Percentiles rank a stretch among this genome's conserved stretches.
Evolutionary conservation across 2,888 invertebrate genomes (phyloP).

Genomic region (Epicampocera succincta): DNA sequence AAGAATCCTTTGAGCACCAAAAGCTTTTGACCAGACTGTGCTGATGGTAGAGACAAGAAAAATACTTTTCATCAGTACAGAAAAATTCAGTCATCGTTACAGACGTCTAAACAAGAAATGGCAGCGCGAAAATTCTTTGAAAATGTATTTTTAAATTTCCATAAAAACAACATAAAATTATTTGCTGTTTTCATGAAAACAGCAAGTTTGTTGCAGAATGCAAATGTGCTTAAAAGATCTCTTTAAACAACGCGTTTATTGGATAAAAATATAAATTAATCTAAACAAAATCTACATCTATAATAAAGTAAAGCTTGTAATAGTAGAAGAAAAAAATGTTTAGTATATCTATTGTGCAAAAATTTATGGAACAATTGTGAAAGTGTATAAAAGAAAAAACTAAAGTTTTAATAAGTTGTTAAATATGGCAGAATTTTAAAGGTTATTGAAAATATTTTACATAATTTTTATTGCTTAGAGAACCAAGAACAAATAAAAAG

Average conservation of each 20-base stretch:
- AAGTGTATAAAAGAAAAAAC: slow-evolving; percentile 43
- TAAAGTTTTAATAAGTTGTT: slow-evolving; percentile 19
- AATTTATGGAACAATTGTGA: slow-evolving; percentile 36
- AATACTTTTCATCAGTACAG: slow-evolving; percentile 73
- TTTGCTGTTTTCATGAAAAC: slow-evolving; percentile 82
- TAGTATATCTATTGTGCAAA: slow-evolving; percentile 22
- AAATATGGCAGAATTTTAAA: slow-evolving; percentile 58
- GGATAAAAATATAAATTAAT: slow-evolving; percentile 14
- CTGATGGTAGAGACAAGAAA: slow-evolving; percentile 40
- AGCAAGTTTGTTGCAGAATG: slow-evolving; percentile 81
- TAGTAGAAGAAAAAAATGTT: slow-evolving; percentile 34
- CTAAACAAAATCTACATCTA: slow-evolving; percentile 2
- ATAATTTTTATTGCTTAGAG: slow-evolving; percentile 63
- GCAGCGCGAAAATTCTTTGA: slow-evolving; percentile 80
- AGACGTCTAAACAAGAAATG: slow-evolving; percentile 76
- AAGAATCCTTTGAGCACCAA: slow-evolving; percentile 41
- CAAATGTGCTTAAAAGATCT: slow-evolving; percentile 78
- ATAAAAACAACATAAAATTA: slow-evolving; percentile 80
- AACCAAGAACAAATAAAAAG: slow-evolving; percentile 8
- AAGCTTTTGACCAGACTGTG: slow-evolving; percentile 49
- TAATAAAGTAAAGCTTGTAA: slow-evolving; percentile 34
- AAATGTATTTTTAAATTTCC: slow-evolving; percentile 80
- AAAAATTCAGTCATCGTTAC: slow-evolving; percentile 76
- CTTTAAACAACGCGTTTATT: slow-evolving; percentile 73
- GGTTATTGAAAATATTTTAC: slow-evolving; percentile 58